Conservation (phyloP, 2,888 invertebrate species). For the Apantesis nais region DNA sequence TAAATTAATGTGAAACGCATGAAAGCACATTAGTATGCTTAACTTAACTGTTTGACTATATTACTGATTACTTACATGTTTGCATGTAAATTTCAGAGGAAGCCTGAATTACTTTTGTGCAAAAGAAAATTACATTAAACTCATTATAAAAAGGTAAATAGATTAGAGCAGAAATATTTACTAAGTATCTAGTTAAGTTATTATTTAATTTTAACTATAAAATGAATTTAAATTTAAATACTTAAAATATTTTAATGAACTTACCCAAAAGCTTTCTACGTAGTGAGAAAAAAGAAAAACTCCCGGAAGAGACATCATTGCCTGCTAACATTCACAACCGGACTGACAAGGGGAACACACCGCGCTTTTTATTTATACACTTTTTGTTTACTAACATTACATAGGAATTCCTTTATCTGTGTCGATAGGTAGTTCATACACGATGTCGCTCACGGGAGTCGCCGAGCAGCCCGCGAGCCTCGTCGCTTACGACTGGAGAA, state of each 20-base stretch:
- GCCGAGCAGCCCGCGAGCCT: conserved; percentile 61
- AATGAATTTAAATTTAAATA: conserved; percentile 6
- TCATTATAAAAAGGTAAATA: conserved; percentile 35
- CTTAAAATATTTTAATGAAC: conserved; percentile 47
- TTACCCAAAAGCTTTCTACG: conserved; percentile 82
- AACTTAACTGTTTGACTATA: conserved; percentile 28
- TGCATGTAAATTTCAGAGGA: conserved; percentile 33
- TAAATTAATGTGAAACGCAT: conserved; percentile 20
- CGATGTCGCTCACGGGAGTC: conserved; percentile 48
- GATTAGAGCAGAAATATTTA: conserved; percentile 20
- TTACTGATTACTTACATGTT: conserved; percentile 26
- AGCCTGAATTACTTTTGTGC: conserved; percentile 31
- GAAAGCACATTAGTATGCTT: conserved; percentile 25
- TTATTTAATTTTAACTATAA: conserved; percentile 9
- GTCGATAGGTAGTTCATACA: conserved; percentile 51
- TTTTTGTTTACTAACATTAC: conserved; percentile 83
- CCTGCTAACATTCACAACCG: conserved; percentile 66
- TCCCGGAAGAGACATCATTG: conserved; percentile 78
- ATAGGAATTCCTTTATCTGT: conserved; percentile 68
- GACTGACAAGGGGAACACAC: conserved; percentile 68
- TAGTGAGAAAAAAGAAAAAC: conserved; percentile 77
- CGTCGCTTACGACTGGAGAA: conserved; percentile 67
- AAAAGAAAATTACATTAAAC: conserved; percentile 39
- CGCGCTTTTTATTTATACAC: conserved; percentile 76
- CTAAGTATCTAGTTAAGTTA: conserved; percentile 12